A percentile compares a stretch with the other conserved stretches of the same genome.
Evolutionary conservation across 92 coral and sea anemone species (phyloP).

Genomic region (Chrysogorgia sp.): DNA sequence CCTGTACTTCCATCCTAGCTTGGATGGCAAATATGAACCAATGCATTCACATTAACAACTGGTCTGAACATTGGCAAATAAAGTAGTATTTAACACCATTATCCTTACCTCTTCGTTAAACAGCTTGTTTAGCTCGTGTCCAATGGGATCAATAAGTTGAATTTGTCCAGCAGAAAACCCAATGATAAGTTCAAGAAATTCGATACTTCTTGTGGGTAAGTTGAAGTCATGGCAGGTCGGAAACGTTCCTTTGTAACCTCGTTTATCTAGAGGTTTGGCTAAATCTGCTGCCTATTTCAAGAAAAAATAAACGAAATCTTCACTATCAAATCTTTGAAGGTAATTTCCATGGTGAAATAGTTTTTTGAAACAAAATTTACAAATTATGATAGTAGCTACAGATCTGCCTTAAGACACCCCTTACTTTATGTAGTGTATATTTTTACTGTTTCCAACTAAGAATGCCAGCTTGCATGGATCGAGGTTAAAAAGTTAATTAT

Average conservation of each 20-base stretch:
- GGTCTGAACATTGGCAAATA: neutral
- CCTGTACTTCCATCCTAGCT: too few relatives aligned
- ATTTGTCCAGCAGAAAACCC: constrained; percentile 99
- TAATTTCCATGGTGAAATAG: too few relatives aligned
- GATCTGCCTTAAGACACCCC: too few relatives aligned
- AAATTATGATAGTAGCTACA: too few relatives aligned
- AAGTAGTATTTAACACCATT: neutral
- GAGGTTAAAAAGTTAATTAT: too few relatives aligned
- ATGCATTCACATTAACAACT: too few relatives aligned
- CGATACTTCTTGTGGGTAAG: constrained; percentile 86
- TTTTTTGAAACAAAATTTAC: too few relatives aligned
- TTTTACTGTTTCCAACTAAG: too few relatives aligned
- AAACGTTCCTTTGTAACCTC: constrained; percentile 94
- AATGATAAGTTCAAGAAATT: constrained; percentile 88
- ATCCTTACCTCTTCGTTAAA: constrained; percentile 92
- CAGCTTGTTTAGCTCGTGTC: constrained; percentile 92
- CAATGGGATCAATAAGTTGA: constrained; percentile 92
- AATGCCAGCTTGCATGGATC: too few relatives aligned
- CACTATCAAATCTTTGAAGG: too few relatives aligned
- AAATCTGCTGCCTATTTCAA: constrained; percentile 90
- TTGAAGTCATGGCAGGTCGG: constrained; percentile 99
- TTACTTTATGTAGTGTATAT: too few relatives aligned
- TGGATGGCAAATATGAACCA: too few relatives aligned
- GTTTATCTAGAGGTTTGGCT: constrained; percentile 93
- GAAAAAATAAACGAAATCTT: neutral